Conservation (phyloP, 2,113 vertebrate genomes). For the Sclerurus mexicanus region DNA sequence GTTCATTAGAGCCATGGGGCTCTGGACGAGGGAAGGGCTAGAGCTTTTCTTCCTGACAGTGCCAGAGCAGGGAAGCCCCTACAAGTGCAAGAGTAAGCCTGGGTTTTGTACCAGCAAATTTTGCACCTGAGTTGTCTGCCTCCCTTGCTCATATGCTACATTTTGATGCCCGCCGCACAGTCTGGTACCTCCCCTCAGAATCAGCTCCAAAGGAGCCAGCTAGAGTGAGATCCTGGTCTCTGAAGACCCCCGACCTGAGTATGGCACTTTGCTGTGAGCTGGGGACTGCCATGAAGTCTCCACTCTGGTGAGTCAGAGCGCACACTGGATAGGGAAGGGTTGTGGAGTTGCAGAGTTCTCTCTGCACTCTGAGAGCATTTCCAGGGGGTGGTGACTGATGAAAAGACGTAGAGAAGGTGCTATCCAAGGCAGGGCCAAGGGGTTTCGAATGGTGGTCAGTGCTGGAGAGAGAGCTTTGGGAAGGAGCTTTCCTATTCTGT, state of each 20-base stretch:
- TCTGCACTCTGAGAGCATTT: background rate
- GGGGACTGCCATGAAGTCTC: background rate
- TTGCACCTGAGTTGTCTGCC: background rate
- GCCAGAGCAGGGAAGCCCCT: background rate
- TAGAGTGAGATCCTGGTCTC: background rate
- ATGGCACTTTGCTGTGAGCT: background rate
- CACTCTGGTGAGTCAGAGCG: accelerated
- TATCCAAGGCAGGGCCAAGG: accelerated
- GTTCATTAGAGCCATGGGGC: background rate
- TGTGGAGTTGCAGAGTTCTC: background rate
- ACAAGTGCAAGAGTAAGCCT: background rate
- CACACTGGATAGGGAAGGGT: background rate
- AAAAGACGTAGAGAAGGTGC: background rate
- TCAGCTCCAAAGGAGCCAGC: background rate
- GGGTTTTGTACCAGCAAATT: background rate
- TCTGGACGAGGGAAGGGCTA: background rate
- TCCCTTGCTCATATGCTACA: background rate
- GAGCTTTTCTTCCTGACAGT: background rate
- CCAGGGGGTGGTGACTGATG: accelerated
- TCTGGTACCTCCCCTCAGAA: no score
- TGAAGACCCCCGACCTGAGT: accelerated
- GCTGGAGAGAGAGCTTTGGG: background rate
- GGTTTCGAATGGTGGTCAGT: background rate
- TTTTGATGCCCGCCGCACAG: background rate
- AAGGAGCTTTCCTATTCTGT: background rate